Conservation (phyloP, 2,888 invertebrate genomes). For the Zygothrica quintamaculata region DNA sequence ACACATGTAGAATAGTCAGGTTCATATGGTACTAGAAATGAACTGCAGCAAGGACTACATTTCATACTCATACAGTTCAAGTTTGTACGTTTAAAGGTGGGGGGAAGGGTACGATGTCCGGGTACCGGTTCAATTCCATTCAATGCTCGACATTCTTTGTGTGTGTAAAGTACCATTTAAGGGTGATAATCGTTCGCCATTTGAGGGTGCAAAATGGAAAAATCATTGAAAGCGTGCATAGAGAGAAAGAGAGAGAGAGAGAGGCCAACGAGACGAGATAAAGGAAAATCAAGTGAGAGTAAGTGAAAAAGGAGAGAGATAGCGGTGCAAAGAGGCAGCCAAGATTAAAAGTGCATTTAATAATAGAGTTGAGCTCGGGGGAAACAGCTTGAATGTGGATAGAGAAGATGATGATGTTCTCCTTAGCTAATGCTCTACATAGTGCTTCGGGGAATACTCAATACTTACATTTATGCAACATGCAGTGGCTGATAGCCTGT, state of each 20-base stretch:
- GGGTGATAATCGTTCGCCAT: constrained; percentile 84
- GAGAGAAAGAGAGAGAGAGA: constrained; percentile 13
- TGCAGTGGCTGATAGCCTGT: constrained; percentile 38
- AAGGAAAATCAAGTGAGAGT: constrained; percentile 1
- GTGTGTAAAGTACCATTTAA: constrained; percentile 84
- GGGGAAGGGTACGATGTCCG: constrained; percentile 13
- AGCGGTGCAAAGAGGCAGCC: constrained; percentile 34
- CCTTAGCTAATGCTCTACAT: constrained; percentile 18
- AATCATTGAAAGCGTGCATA: constrained; percentile 71
- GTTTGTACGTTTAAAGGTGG: constrained; percentile 2
- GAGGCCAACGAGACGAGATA: neutral
- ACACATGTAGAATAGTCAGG: constrained; percentile 14
- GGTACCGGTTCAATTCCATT: constrained; percentile 72
- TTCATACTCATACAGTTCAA: constrained; percentile 44
- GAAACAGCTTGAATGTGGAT: constrained; percentile 21
- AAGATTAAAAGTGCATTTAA: constrained; percentile 84
- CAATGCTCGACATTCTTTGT: constrained; percentile 77
- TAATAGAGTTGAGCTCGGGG: constrained; percentile 64
- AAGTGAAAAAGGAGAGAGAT: neutral
- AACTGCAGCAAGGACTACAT: constrained; percentile 37
- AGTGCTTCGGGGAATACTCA: constrained; percentile 72
- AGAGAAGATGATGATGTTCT: constrained; percentile 21
- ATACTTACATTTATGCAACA: constrained; percentile 47
- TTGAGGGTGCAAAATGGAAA: constrained; percentile 84
- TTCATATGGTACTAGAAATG: constrained; percentile 17